Evolutionary conservation across 2,113 vertebrate species (phyloP).

Genomic region (Eupsittula cactorum): DNA sequence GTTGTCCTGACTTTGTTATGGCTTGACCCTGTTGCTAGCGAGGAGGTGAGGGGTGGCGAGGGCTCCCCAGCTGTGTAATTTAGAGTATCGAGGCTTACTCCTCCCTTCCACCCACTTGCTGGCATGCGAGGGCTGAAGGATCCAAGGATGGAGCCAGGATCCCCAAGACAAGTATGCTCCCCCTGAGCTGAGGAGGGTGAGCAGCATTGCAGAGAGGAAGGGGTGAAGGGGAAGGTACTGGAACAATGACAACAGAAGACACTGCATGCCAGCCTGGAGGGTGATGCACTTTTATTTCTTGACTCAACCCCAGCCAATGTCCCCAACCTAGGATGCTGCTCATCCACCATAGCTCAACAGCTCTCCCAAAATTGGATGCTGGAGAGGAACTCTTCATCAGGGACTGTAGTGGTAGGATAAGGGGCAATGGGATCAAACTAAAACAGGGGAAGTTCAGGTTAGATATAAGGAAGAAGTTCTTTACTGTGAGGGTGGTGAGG

Average conservation of each 20-base stretch:
- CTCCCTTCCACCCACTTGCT: constrained; percentile 31
- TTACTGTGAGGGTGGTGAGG: neutral
- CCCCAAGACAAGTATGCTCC: neutral
- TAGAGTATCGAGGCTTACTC: neutral
- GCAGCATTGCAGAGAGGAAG: neutral
- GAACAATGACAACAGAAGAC: neutral
- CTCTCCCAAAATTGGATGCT: neutral
- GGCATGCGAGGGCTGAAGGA: neutral
- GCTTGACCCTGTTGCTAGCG: neutral
- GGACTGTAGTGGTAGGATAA: neutral
- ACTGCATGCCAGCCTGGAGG: neutral
- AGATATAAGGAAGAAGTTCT: neutral
- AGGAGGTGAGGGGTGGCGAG: neutral
- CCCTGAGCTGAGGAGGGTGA: neutral
- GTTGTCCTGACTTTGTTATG: constrained; percentile 25
- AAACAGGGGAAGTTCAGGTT: neutral
- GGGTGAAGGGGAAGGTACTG: neutral
- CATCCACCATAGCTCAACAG: neutral
- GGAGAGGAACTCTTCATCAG: neutral
- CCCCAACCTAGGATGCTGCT: neutral
- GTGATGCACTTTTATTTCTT: neutral
- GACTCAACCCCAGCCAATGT: neutral
- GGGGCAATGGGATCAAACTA: neutral
- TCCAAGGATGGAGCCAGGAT: neutral
- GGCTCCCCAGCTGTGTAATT: neutral